Base-by-base conservation (phyloP, 2,113 vertebrate species). In the Zosterops lateralis region DNA sequence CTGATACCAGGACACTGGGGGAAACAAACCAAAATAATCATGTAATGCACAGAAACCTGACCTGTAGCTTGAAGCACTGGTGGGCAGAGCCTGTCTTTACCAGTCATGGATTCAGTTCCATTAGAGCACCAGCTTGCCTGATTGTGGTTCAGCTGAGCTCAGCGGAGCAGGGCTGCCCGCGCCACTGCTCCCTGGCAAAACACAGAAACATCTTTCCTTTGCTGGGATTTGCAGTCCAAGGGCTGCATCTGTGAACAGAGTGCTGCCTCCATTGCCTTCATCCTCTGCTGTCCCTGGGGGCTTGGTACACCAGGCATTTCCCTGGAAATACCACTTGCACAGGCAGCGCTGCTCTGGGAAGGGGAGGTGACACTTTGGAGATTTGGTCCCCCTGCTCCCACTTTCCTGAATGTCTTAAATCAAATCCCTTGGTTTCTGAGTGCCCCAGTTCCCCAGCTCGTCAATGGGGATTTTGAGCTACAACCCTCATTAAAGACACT, bases 91-190 rank as follows among this genome's bases (percentile, higher is more conserved):
- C 34, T 77, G 18, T 62, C 76, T 87, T 60, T 77, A 64, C 25
- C 42, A 18, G 48, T 44, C 32, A 42, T 22, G 40, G 78, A 32
- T 40, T 3, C 1, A 3, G 82, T 89, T 91, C 74, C 56, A 21
- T 64, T 58, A 58, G 67, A 83, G 57, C 84, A 79, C 31, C 89
- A 90, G 84, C 89, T 87, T 92, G 89, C 74, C n/a, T 89, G 79
- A 70, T 71, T 42, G 78, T 48, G 74, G 70, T 84, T 94, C 92
- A 79, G 77, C 74, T 86, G 90, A 90, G 73, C 90, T 86, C 76
- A 64, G n/a, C 0, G 0, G 65, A 87, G 81, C 77, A 48, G 81
- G 40, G 78, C 84, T 82, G 86, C 48, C 80, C 44, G 74, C 3
- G 0, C 81, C 50, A 28, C 83, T 74, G 74, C 67, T 93, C 64